These are phyloP conservation scores for Gastrophryne carolinensis DNA, from an alignment of 2,797 vertebrate genomes.

Conservation along the genomic window DNA sequence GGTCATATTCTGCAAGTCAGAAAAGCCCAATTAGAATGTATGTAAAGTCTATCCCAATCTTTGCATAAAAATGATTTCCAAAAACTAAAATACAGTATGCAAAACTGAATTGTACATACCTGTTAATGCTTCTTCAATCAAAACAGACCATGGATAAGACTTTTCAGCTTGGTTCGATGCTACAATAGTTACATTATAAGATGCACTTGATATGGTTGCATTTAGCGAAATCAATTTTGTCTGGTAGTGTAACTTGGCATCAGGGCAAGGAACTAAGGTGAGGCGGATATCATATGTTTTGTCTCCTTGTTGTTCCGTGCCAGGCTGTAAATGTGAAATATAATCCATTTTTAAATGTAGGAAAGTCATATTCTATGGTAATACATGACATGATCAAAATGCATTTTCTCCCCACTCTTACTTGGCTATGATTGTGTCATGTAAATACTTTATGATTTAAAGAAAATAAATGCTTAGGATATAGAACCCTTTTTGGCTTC, in stretches of 20 bases:
- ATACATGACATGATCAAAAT: too few relatives aligned
- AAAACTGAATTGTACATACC: background rate
- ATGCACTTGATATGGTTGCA: conserved; percentile 4
- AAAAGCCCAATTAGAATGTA: too few relatives aligned
- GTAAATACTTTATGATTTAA: too few relatives aligned
- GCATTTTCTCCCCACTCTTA: too few relatives aligned
- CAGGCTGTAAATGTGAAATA: conserved; percentile 1
- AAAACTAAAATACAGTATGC: conserved; percentile 1
- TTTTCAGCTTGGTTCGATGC: conserved; percentile 27
- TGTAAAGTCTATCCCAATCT: too few relatives aligned
- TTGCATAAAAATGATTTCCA: too few relatives aligned
- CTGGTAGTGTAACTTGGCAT: background rate
- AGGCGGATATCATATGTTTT: conserved; percentile 4
- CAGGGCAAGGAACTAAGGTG: background rate
- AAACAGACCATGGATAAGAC: background rate
- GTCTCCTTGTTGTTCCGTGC: conserved; percentile 1
- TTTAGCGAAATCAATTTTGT: background rate
- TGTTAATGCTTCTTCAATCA: conserved; percentile 15
- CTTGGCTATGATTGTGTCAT: too few relatives aligned
- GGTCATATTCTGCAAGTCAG: too few relatives aligned
- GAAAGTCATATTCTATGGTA: too few relatives aligned
- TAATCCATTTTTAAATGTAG: too few relatives aligned
- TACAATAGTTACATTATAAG: conserved; percentile 24
- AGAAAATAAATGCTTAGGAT: too few relatives aligned
- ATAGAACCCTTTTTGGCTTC: too few relatives aligned